Evolutionary conservation across 2,888 invertebrate species (phyloP).

Genomic region (Vanessa cardui): DNA sequence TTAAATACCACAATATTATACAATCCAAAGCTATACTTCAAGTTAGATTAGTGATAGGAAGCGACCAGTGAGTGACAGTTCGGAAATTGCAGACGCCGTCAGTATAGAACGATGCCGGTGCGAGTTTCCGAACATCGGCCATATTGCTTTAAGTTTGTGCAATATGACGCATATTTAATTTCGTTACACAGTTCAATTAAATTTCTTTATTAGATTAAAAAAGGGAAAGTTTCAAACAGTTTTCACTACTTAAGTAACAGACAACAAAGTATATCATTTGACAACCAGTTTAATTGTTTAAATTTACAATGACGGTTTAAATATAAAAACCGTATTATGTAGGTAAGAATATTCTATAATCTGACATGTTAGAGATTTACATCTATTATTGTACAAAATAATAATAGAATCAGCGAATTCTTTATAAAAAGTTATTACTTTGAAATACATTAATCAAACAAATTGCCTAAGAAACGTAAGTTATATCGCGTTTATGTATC

Average conservation of each 20-base stretch:
- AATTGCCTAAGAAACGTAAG: constrained; percentile 23
- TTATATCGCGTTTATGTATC: constrained; percentile 19
- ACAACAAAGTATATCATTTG: too few relatives aligned
- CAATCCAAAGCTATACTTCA: neutral
- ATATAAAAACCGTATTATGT: too few relatives aligned
- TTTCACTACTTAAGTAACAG: too few relatives aligned
- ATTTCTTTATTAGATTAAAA: neutral
- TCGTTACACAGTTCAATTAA: neutral
- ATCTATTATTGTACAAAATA: too few relatives aligned
- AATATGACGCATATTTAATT: neutral
- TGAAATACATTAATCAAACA: constrained; percentile 18
- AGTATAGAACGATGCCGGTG: constrained; percentile 5
- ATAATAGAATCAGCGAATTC: neutral
- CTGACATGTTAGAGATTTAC: too few relatives aligned
- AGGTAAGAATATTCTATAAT: too few relatives aligned
- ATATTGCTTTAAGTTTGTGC: neutral
- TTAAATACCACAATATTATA: neutral
- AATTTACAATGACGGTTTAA: too few relatives aligned
- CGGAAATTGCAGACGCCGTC: constrained; percentile 60
- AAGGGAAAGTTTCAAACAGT: neutral
- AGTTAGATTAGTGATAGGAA: constrained; percentile 16
- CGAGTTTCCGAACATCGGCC: constrained; percentile 3
- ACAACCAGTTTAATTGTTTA: too few relatives aligned
- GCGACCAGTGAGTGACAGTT: constrained; percentile 53
- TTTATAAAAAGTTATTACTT: constrained; percentile 10